These are phyloP conservation scores for Pseudococcus longispinus DNA, from an alignment of 2,888 invertebrate species.

Conservation along the genomic window DNA sequence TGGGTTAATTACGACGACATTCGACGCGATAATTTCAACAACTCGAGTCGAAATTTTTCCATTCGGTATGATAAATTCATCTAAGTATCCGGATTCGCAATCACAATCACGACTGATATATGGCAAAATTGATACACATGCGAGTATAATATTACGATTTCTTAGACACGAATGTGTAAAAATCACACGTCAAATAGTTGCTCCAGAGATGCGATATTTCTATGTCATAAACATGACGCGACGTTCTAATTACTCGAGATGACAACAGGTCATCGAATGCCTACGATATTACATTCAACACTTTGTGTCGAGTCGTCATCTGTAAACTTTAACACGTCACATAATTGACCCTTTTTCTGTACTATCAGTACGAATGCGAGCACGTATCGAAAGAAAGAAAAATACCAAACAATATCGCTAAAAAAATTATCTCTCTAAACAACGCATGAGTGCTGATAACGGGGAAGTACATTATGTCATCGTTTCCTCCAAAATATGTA, in stretches of 20 bases:
- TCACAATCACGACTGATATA: not conserved
- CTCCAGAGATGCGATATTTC: not conserved
- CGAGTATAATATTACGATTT: not conserved
- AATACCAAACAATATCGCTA: conserved; percentile 6
- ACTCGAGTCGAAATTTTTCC: not conserved
- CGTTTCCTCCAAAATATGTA: not conserved
- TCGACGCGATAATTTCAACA: not conserved
- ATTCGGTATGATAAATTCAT: not conserved
- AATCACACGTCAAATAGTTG: not conserved
- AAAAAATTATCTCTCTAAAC: not conserved
- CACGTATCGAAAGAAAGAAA: no score
- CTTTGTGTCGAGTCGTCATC: not conserved
- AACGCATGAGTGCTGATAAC: not conserved
- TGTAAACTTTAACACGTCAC: not conserved
- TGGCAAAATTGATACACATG: not conserved
- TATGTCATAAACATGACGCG: not conserved
- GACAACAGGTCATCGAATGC: not conserved
- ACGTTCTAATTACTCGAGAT: not conserved
- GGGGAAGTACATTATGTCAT: not conserved
- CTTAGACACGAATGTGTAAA: not conserved
- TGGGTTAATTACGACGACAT: not conserved
- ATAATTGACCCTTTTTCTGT: not conserved
- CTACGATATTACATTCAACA: not conserved
- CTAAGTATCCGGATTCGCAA: not conserved
- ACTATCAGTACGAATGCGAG: not conserved